Conservation (phyloP, 30 jellyfish, hydroid and myxozoan species). For the Nemopilema nomurai region DNA sequence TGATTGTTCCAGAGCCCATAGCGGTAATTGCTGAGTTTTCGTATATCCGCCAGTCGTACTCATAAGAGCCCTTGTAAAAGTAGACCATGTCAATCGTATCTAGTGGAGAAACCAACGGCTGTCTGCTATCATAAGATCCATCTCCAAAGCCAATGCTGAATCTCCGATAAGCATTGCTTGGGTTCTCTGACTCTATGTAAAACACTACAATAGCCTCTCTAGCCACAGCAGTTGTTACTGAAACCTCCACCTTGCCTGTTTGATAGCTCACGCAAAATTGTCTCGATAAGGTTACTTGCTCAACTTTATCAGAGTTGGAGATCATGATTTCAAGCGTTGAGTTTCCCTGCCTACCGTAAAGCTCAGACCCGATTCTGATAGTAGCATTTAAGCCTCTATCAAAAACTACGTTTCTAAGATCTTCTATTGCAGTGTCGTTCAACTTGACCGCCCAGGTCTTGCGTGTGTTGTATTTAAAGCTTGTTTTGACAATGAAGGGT, state of each 20-base stretch:
- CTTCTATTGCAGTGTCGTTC: background rate
- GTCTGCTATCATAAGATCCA: background rate
- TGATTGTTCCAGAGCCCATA: conserved; percentile 21
- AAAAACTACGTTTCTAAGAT: background rate
- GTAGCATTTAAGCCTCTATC: background rate
- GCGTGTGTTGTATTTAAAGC: background rate
- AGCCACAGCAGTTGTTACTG: conserved; percentile 1
- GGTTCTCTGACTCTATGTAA: background rate
- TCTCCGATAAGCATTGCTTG: background rate
- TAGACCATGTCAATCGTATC: background rate
- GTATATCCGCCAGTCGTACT: conserved; percentile 2
- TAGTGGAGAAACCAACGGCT: background rate
- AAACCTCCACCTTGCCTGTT: background rate
- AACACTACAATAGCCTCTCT: background rate
- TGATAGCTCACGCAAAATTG: background rate
- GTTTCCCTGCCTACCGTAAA: background rate
- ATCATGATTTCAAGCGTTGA: background rate
- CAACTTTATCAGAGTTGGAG: background rate
- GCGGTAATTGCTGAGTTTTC: background rate
- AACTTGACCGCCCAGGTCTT: background rate
- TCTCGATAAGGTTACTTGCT: background rate
- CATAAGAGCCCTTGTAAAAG: background rate
- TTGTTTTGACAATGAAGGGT: background rate
- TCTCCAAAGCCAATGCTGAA: conserved; percentile 5
- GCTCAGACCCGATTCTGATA: background rate